Evolutionary conservation across 2,797 vertebrate species (phyloP).

Genomic region (Onychomys torridus): DNA sequence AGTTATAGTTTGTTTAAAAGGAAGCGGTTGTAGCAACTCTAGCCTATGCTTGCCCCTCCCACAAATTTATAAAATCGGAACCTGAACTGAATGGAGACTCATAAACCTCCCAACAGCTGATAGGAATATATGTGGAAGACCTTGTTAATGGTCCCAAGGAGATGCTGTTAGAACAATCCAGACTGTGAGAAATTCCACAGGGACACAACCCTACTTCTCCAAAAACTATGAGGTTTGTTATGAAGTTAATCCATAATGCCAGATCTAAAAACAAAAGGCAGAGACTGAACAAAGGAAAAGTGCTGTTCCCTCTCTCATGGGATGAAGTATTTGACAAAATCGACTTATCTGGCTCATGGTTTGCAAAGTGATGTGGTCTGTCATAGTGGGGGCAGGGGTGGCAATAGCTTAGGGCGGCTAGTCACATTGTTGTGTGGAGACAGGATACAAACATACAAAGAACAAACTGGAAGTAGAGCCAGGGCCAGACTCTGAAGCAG

Average conservation of each 20-base stretch:
- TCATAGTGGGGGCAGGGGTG: neutral
- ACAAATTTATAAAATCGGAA: neutral
- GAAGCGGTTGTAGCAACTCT: neutral
- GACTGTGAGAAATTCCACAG: neutral
- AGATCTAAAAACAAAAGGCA: neutral
- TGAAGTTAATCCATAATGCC: neutral
- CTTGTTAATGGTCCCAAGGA: neutral
- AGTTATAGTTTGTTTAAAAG: constrained; percentile 28
- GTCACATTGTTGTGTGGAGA: neutral
- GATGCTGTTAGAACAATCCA: neutral
- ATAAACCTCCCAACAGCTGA: neutral
- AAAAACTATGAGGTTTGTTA: neutral
- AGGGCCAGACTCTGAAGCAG: neutral
- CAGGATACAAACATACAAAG: neutral
- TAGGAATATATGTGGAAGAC: neutral
- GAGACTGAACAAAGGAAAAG: neutral
- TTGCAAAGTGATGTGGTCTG: neutral
- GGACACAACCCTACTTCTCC: neutral
- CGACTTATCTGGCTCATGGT: neutral
- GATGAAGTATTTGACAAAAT: neutral
- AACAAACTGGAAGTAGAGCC: neutral
- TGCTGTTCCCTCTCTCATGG: neutral
- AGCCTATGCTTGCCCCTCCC: neutral
- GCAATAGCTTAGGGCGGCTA: neutral
- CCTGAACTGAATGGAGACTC: neutral